Conservation (phyloP, 53 echinoderm and acorn worm genomes). For the Echinarachnius parma region DNA sequence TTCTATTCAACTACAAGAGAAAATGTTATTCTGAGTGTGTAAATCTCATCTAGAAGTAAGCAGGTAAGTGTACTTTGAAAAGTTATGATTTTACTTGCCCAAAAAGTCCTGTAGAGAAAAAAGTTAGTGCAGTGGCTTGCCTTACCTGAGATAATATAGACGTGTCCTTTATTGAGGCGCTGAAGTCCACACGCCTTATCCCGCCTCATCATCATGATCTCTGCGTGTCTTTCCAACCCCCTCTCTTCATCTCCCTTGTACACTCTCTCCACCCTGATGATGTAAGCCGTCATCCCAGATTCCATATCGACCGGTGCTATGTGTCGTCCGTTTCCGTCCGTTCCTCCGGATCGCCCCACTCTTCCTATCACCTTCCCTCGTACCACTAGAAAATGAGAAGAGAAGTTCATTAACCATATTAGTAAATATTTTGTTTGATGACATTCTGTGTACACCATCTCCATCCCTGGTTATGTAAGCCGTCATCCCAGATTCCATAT, state of each 20-base stretch:
- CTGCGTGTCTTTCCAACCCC: slow-evolving; percentile 45
- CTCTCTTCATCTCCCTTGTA: slow-evolving; percentile 66
- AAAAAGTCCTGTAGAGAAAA: no score
- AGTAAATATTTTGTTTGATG: neutral
- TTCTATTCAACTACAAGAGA: no score
- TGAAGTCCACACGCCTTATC: slow-evolving; percentile 54
- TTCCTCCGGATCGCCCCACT: neutral
- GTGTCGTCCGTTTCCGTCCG: neutral
- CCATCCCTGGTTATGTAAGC: slow-evolving; percentile 61
- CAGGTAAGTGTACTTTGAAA: no score
- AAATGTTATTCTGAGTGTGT: no score
- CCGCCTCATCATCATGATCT: slow-evolving; percentile 46
- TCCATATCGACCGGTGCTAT: slow-evolving; percentile 29
- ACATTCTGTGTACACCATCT: slow-evolving; percentile 60
- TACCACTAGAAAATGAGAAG: slow-evolving; percentile 31
- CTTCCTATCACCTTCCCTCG: slow-evolving; percentile 55
- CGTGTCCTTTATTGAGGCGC: slow-evolving; percentile 53
- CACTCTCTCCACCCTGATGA: slow-evolving; percentile 60
- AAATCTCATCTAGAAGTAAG: no score
- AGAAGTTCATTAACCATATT: no score
- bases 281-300: slow-evolving; percentile 42
- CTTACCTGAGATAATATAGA: slow-evolving; percentile 68
- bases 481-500: slow-evolving; percentile 25
- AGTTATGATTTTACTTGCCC: no score
- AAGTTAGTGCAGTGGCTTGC: no score